phyloP scores from a whole-genome alignment of 2,797 vertebrate species.

The Mergus octosetaceus region DNA sequence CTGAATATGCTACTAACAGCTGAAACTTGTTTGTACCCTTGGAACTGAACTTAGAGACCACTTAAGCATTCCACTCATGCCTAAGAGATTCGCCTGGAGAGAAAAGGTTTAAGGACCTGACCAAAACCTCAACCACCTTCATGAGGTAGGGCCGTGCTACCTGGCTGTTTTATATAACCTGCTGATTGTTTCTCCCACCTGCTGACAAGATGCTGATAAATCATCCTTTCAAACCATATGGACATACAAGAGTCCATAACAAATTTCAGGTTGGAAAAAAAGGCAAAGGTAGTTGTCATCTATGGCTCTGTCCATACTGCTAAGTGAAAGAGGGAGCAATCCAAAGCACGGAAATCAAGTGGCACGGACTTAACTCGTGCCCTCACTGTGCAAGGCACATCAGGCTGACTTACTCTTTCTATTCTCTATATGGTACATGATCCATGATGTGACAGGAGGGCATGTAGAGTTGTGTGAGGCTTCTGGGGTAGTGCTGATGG shows the following conservation, averaged over 20 bases:
- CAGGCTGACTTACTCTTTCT: neutral
- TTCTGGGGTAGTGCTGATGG: neutral
- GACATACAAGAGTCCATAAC: neutral
- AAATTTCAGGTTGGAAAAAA: neutral
- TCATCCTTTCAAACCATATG: neutral
- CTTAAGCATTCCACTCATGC: neutral
- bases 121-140: neutral
- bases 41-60: neutral
- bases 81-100: neutral
- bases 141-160: neutral
- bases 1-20: neutral
- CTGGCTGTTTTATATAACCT: neutral
- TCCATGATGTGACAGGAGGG: neutral
- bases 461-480: neutral
- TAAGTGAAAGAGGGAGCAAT: neutral
- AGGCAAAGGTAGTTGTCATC: neutral
- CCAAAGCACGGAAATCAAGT: neutral
- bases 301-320: neutral
- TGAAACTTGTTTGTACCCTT: neutral
- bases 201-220: neutral
- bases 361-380: fast-evolving
- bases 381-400: fast-evolving
- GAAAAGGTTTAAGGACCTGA: neutral
- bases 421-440: neutral
- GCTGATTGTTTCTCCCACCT: neutral